phyloP scores from a whole-genome alignment of 2,888 invertebrate genomes.

The Actias luna region DNA sequence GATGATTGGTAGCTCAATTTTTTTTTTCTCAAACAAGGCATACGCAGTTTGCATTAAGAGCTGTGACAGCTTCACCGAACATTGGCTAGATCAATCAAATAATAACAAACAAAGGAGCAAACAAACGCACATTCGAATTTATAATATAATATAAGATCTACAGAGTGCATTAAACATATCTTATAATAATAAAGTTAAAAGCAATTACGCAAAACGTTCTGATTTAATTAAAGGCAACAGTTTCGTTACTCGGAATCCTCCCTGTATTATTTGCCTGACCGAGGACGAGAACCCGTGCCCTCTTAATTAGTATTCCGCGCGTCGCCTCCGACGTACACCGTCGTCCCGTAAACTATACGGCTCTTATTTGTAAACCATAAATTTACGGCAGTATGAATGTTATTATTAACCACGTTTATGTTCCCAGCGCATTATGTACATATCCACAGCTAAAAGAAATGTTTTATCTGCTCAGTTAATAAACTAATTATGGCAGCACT shows the following conservation, averaged over 20 bases:
- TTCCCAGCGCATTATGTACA: not conserved
- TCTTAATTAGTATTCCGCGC: slow-evolving; percentile 45
- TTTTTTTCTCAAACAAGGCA: no score
- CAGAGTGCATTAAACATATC: not conserved
- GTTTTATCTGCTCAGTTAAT: no score
- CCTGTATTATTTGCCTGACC: slow-evolving; percentile 17
- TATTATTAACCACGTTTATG: not conserved
- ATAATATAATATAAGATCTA: not conserved
- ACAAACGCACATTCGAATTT: no score
- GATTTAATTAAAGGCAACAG: slow-evolving; percentile 41
- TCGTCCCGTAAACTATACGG: slow-evolving; percentile 44
- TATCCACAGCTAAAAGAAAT: not conserved
- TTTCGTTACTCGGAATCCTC: slow-evolving; percentile 23
- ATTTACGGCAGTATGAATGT: slow-evolving; percentile 16
- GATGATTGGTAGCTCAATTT: no score
- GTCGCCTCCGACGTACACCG: slow-evolving; percentile 29
- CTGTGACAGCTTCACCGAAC: no score
- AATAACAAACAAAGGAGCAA: no score
- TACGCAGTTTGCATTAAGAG: no score
- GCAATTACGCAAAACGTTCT: slow-evolving; percentile 38
- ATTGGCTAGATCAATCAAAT: no score
- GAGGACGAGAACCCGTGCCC: slow-evolving; percentile 17
- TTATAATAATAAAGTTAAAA: slow-evolving; percentile 1
- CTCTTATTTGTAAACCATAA: slow-evolving; percentile 20
- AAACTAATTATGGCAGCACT: no score